Evolutionary conservation across 2,113 vertebrate genomes (phyloP), one percentile per base, ranked within the genome.

Genomic region (Micromys minutus): DNA sequence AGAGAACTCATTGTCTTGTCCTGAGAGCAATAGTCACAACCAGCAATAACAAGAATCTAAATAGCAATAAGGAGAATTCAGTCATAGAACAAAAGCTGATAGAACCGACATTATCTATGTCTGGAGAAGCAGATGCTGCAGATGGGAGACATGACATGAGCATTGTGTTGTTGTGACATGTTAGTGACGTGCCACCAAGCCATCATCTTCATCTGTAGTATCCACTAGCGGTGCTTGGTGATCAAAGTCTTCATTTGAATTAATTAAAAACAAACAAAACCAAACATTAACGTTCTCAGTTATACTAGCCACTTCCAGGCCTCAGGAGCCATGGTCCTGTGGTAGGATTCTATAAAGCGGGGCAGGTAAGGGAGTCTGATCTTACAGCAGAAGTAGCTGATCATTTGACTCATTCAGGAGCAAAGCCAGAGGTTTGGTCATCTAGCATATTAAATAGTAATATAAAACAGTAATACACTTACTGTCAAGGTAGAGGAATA

Each of bases 321-420:
- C 52, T 61, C 61, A 55, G 3, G 34, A 67, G 42, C 55, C 11
- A 21, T 1, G 8, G 12, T 12, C n/a, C 24, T 22, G 5, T 29
- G 9, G 0, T 42, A 3, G 5, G 57, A 45, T 67, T 1, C 0
- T 63, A 29, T 5, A 50, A 29, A 31, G 4, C 4, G 7, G 10
- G 21, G 16, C 1, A 34, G 24, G 45, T 47, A 42, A n/a, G 5
- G 52, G 11, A 61, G 8, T 26, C 79, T 88, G 72, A 7, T 42
- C 22, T 69, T 10, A 5, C 17, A 92, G 26, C 8, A 84, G 36
- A 83, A 17, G 59, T 45, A 67, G 34, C 34, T 6, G 15, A 0
- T 19, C 34, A 15, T 57, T 90, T 69, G 21, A 4, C 75, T 71
- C 39, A 26, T 75, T 61, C 45, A 65, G 57, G 50, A 12, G 2